phyloP scores from a whole-genome alignment of 2,797 vertebrate genomes.

The Rhynchonycteris naso region DNA sequence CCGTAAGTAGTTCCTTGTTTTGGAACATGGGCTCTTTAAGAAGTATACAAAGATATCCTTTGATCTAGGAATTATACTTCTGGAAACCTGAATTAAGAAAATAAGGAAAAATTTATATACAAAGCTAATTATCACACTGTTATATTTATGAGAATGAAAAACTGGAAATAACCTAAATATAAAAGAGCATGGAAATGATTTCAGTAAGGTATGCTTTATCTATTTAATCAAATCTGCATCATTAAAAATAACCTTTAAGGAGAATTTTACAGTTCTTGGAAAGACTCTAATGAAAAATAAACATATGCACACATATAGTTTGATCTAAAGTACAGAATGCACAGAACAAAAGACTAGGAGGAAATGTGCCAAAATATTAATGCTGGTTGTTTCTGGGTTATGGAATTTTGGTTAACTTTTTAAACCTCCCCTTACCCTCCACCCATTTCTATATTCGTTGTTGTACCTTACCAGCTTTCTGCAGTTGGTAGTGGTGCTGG shows the following conservation, averaged over 20 bases:
- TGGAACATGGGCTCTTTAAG: neutral
- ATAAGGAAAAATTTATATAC: slow-evolving; percentile 2
- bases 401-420: neutral
- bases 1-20: slow-evolving; percentile 87
- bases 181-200: neutral
- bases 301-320: neutral
- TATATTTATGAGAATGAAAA: slow-evolving; percentile 21
- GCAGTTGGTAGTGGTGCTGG: neutral
- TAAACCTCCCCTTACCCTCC: neutral
- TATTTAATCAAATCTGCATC: slow-evolving; percentile 15
- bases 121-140: neutral
- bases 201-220: neutral
- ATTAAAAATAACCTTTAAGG: neutral
- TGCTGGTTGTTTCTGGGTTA: slow-evolving; percentile 28
- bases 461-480: slow-evolving; percentile 28
- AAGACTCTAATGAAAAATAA: neutral
- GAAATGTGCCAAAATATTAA: slow-evolving; percentile 18
- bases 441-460: slow-evolving; percentile 25
- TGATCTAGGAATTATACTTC: slow-evolving; percentile 22
- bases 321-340: neutral
- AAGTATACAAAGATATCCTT: neutral
- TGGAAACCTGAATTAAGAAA: slow-evolving; percentile 38
- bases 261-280: slow-evolving; percentile 23
- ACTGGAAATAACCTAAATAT: neutral
- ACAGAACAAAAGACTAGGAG: slow-evolving; percentile 3